These are phyloP conservation scores for Sinocyclocheilus grahami DNA, from an alignment of 2,113 vertebrate genomes.

Conservation along the genomic window DNA sequence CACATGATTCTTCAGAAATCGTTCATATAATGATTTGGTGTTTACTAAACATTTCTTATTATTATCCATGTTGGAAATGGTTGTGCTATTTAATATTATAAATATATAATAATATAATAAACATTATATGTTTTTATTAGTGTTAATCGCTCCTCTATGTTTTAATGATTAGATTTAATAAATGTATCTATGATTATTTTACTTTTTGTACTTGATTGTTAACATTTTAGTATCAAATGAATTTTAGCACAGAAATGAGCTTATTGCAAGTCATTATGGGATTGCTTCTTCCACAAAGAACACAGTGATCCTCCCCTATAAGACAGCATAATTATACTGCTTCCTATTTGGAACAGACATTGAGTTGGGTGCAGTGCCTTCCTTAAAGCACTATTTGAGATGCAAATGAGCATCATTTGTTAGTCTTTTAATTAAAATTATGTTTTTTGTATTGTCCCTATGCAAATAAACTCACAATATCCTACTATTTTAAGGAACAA, in stretches of 20 bases:
- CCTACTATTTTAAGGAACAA: not conserved
- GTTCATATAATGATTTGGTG: no score
- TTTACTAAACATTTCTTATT: no score
- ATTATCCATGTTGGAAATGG: no score
- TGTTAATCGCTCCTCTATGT: not conserved
- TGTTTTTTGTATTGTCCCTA: not conserved
- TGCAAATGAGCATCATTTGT: conserved; percentile 1
- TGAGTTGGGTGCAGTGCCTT: not conserved
- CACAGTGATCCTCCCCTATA: not conserved
- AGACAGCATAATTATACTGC: conserved; percentile 3
- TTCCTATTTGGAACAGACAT: not conserved
- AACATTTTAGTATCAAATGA: not conserved
- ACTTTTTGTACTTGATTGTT: not conserved
- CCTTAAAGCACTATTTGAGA: not conserved
- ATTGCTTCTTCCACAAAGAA: not conserved
- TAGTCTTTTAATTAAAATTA: not conserved
- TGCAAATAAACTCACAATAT: conserved; percentile 6
- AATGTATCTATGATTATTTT: not conserved
- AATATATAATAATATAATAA: not conserved
- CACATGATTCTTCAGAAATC: no score
- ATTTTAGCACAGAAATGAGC: not conserved
- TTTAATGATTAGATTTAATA: not conserved
- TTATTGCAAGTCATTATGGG: not conserved
- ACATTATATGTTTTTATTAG: not conserved
- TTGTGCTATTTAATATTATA: no score